Evolutionary conservation across 2,888 invertebrate genomes (phyloP), one percentile per base, ranked within the genome.

Genomic region (Epinotia bilunana): DNA sequence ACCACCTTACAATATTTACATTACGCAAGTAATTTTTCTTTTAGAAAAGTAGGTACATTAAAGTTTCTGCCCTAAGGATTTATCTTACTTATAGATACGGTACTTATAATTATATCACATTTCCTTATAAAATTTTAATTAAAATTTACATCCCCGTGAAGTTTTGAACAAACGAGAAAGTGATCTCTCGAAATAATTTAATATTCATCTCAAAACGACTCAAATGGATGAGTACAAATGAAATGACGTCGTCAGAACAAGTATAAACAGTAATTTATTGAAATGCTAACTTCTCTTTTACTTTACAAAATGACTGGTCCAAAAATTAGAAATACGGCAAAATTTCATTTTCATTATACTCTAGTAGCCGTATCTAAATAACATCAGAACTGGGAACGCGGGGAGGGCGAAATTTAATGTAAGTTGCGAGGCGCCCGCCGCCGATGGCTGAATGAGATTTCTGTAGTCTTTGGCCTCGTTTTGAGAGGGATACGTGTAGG

Each of bases 401-500:
- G 63, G 53, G 23, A 64, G 63, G 12, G 60, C 64, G 11, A 65
- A 65, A 71, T 74, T 74, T 71, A 74, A 74, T 65, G 65, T 43
- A 74, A 71, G 53, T 58, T 65, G 73, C 58, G 43, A 53, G 28
- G 65, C 69, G 49, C 85, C 81, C 28, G 79, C 83, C 67, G 89
- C 85, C 71, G 92, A 87, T 20, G 82, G 78, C 73, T 86, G 86
- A 78, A 93, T 91, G 78, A 93, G 86, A 83, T 94, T 94, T 79
- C 93, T 90, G 78, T 92, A 94, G 87, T 94, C 93, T 82, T 93
- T 94, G 3, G 93, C 93, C 81, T 94, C 95, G 74, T 95, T 94
- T 79, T 95, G 95, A 55, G 95, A 91, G 6, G 95, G 95, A 82
- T 95, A 90, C 62, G 93, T 94, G 78, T 93, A 94, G 3, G 93